phyloP scores from a whole-genome alignment of 2,888 invertebrate species.

The Acanthosepion esculentum region DNA sequence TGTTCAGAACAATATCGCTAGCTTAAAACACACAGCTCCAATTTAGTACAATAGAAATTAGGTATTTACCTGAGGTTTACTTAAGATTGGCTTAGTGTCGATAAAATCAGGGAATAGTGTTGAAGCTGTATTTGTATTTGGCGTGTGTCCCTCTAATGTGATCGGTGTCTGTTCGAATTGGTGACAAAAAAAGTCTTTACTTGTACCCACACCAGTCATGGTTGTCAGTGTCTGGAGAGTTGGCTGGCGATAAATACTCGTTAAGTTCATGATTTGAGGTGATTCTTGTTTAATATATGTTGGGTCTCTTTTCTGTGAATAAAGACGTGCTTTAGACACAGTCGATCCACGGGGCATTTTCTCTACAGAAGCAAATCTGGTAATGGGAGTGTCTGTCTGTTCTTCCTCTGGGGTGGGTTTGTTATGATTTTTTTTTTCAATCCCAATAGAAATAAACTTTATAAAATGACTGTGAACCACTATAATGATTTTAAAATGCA shows the following conservation, averaged over 20 bases:
- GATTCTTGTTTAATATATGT: slow-evolving; percentile 51
- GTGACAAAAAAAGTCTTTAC: slow-evolving; percentile 35
- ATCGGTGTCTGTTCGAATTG: slow-evolving; percentile 41
- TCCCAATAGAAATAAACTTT: not conserved
- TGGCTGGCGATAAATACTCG: slow-evolving; percentile 62
- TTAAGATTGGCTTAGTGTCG: slow-evolving; percentile 57
- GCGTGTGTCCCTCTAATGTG: slow-evolving; percentile 44
- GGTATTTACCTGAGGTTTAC: slow-evolving; percentile 62
- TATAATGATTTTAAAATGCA: not conserved
- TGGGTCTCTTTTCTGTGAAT: slow-evolving; percentile 51
- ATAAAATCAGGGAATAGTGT: slow-evolving; percentile 46
- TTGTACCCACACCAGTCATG: not conserved
- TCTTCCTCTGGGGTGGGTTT: slow-evolving; percentile 12
- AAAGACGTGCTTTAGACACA: slow-evolving; percentile 59
- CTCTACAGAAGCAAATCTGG: not conserved
- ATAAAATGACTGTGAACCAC: not conserved
- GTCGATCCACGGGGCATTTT: slow-evolving; percentile 63
- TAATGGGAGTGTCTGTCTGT: slow-evolving; percentile 4
- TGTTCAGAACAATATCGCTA: too few species aligned
- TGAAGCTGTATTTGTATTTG: slow-evolving; percentile 37
- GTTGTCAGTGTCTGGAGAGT: slow-evolving; percentile 46
- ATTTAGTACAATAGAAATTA: not conserved
- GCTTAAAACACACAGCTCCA: too few species aligned
- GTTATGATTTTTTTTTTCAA: not conserved
- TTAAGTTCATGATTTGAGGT: slow-evolving; percentile 63